A percentile compares a stretch with the other conserved stretches of the same genome.
Conservation (phyloP, 2,113 vertebrate genomes). For the Sarotherodon lohbergeri region DNA sequence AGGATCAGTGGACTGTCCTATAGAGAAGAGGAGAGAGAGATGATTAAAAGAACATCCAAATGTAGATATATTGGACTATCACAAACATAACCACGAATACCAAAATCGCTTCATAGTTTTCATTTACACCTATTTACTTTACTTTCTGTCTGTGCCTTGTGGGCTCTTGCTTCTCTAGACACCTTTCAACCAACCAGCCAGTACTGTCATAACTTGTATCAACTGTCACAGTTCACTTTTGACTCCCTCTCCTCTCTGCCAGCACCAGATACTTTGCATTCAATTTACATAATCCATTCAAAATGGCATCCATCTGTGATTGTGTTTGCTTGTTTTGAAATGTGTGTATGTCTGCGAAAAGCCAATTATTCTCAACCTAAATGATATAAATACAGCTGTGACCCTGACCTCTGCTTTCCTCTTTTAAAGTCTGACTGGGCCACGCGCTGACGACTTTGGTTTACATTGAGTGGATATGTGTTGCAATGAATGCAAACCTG, state of each 20-base stretch:
- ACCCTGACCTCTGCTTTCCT: constrained; percentile 25
- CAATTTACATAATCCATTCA: constrained; percentile 36
- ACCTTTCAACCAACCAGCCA: background rate
- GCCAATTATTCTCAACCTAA: constrained; percentile 13
- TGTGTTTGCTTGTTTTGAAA: background rate
- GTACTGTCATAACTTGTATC: background rate
- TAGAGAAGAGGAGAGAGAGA: constrained; percentile 56
- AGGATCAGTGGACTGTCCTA: constrained; percentile 94
- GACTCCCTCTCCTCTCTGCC: background rate
- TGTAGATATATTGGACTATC: background rate
- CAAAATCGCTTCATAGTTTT: background rate
- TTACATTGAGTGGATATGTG: background rate
- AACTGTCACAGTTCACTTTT: background rate
- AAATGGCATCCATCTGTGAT: background rate
- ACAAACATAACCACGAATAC: background rate
- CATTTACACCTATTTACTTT: background rate
- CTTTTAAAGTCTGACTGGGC: background rate
- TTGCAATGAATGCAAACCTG: constrained; percentile 6
- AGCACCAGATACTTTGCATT: background rate
- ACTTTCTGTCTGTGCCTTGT: background rate
- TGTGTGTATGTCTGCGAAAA: background rate
- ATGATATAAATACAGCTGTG: constrained; percentile 21
- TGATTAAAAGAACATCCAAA: background rate
- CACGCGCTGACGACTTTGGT: background rate
- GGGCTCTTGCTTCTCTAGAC: background rate